Evolutionary conservation across 1,140 invertebrate species (phyloP).

Genomic region (Halotydeus destructor): DNA sequence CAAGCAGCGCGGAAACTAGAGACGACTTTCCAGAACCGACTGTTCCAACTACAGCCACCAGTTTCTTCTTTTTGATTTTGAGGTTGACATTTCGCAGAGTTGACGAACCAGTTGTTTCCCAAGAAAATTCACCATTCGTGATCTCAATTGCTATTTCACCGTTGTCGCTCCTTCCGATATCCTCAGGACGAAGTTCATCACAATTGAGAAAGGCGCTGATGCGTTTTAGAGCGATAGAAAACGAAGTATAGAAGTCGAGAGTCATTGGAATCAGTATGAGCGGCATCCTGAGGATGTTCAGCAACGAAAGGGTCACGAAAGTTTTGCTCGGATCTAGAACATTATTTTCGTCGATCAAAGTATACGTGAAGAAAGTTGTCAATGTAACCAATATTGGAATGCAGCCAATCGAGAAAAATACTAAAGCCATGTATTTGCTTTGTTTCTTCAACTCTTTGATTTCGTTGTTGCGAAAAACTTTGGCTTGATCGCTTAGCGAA

Average conservation of each 20-base stretch:
- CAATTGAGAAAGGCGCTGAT: no score
- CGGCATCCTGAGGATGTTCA: constrained; percentile 30
- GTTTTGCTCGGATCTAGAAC: constrained; percentile 29
- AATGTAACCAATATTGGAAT: constrained; percentile 12
- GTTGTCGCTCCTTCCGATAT: no score
- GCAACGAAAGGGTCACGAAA: constrained; percentile 32
- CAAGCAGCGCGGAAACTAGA: constrained; percentile 28
- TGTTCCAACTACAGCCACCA: constrained; percentile 30
- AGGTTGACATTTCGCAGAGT: constrained; percentile 16
- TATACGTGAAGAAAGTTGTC: constrained; percentile 21
- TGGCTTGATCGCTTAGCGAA: constrained; percentile 4
- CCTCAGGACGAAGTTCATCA: constrained; percentile 20
- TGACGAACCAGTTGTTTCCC: constrained; percentile 16
- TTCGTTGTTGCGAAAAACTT: constrained; percentile 8
- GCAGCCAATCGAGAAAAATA: constrained; percentile 1
- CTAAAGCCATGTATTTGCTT: constrained; percentile 4
- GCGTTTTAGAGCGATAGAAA: no score
- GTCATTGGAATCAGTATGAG: constrained; percentile 98
- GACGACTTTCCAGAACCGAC: constrained; percentile 31
- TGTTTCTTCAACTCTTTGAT: not conserved
- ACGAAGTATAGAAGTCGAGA: constrained; percentile 62
- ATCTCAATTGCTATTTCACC: no score
- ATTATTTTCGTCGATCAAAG: constrained; percentile 20
- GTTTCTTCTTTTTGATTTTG: constrained; percentile 13
- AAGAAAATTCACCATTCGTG: constrained; percentile 25